phyloP scores from a whole-genome alignment of 2,888 invertebrate species.

The Thecocarcelia acutangulata region DNA sequence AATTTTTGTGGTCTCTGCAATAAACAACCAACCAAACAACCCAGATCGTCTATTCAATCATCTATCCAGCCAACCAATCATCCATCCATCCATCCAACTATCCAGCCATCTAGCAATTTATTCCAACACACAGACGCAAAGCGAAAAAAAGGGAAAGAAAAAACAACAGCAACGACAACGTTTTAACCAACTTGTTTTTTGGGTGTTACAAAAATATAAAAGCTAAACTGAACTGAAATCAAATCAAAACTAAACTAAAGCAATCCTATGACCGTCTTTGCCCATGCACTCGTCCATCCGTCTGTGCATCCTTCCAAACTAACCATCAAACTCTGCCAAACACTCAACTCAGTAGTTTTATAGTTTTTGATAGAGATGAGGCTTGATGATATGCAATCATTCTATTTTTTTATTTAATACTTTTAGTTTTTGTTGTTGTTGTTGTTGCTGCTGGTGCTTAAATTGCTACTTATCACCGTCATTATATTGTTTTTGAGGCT shows the following conservation, averaged over 20 bases:
- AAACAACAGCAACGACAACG: constrained; percentile 27
- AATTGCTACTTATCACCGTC: constrained; percentile 69
- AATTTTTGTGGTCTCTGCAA: constrained; percentile 65
- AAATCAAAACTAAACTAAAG: constrained; percentile 61
- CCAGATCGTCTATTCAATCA: constrained; percentile 44
- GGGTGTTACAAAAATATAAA: constrained; percentile 53
- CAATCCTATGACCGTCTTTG: constrained; percentile 23
- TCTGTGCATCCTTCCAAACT: background rate
- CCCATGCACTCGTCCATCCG: background rate
- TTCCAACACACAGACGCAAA: constrained; percentile 56
- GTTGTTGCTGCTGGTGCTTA: constrained; percentile 31
- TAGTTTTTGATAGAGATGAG: constrained; percentile 66
- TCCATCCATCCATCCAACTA: constrained; percentile 35
- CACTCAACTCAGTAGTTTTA: constrained; percentile 63
- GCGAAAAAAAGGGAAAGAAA: too few species aligned
- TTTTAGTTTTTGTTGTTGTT: constrained; percentile 25
- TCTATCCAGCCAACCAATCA: constrained; percentile 22
- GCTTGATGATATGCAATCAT: constrained; percentile 69
- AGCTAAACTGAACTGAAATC: constrained; percentile 29
- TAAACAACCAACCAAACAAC: constrained; percentile 9
- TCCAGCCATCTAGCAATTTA: constrained; percentile 65
- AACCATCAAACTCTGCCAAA: constrained; percentile 25
- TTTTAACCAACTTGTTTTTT: constrained; percentile 66
- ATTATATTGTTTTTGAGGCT: constrained; percentile 64
- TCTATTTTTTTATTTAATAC: constrained; percentile 11